Conservation (phyloP, 2,888 invertebrate genomes). For the Bellardia bayeri region DNA sequence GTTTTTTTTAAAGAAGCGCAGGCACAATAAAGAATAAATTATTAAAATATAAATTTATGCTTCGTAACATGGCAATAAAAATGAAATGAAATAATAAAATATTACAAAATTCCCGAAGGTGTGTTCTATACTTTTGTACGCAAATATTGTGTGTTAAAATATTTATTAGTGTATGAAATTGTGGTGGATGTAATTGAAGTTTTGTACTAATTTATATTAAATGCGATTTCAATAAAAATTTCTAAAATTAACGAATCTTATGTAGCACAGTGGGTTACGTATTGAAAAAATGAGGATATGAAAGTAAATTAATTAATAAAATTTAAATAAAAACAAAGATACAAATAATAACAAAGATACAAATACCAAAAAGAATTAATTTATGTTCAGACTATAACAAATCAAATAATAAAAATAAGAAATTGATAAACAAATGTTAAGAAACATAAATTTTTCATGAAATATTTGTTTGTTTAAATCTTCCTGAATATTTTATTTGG, state of each 20-base stretch:
- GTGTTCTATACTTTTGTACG: not conserved
- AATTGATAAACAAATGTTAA: too few species aligned
- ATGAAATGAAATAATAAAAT: not conserved
- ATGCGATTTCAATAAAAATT: constrained; percentile 38
- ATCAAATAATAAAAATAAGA: too few species aligned
- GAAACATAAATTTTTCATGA: too few species aligned
- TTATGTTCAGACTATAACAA: too few species aligned
- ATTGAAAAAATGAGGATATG: not conserved
- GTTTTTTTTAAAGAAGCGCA: not conserved
- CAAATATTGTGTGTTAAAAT: constrained; percentile 7
- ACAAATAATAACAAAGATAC: too few species aligned
- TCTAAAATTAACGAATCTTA: not conserved
- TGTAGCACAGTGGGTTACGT: not conserved
- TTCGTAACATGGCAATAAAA: not conserved
- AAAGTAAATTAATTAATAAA: not conserved
- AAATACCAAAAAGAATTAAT: too few species aligned
- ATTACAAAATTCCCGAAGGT: constrained; percentile 13
- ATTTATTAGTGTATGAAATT: not conserved
- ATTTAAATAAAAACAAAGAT: too few species aligned
- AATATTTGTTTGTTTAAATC: too few species aligned
- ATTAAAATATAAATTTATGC: constrained; percentile 27
- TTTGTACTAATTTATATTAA: not conserved
- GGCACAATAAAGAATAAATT: constrained; percentile 11
- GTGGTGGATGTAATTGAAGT: not conserved
- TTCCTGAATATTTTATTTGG: too few species aligned